Base-by-base conservation (phyloP, 2,797 vertebrate species). In the Labroides dimidiatus region DNA sequence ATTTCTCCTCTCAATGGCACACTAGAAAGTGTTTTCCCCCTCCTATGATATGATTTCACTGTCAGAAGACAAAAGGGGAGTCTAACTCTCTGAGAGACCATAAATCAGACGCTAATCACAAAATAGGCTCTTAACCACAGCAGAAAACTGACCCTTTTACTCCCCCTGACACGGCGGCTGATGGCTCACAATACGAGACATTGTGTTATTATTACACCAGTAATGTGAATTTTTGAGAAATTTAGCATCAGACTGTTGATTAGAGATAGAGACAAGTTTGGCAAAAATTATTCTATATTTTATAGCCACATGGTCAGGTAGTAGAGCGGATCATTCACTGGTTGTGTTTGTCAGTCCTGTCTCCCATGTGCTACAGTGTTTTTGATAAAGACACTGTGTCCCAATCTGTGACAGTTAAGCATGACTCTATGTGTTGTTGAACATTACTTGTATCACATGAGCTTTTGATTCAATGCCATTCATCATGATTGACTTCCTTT, bases 71-170 rank as follows among this genome's bases (percentile, higher is more conserved):
- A 77, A 70, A 72, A 56, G 27, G 19, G 41, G 37, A 57, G 43
- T 57, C 20, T 66, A 71, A 68, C 81, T 77, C 54, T 68, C 39
- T 37, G 19, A 64, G 53, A 66, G 65, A 82, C 51, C 55, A 77
- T 60, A 72, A 74, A 76, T 78, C 69, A 81, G 44, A 20, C 3
- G 42, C 78, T 75, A 73, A 76, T 88, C 48, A 69, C 53, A 52
- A 81, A 65, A 75, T 56, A 58, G 51, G 47, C 50, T 76, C 54
- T 65, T 64, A 75, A 79, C 44, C 47, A 55, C 36, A 77, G 56
- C 54, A 75, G 58, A 47, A 74, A 73, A 50, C 55, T 19, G 59
- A 72, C 54, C 64, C 15, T 56, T 68, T 75, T 63, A 61, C 62
- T 64, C 30, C 45, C 45, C 24, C 49, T 14, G 44, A 7, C 24